Conservation (phyloP, 2,888 invertebrate genomes). For the Conistra vaccinii region DNA sequence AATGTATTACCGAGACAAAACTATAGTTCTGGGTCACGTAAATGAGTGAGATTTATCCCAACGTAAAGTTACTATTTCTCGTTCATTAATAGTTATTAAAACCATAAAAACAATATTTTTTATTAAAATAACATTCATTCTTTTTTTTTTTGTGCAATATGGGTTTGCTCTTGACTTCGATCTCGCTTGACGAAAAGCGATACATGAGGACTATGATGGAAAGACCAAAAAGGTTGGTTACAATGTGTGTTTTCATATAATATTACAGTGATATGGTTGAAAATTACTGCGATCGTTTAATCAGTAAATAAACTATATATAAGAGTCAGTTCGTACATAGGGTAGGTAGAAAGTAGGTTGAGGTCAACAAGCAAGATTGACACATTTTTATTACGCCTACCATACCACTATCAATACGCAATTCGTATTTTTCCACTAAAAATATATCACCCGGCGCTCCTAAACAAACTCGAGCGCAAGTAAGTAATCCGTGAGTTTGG, state of each 20-base stretch:
- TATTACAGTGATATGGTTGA: not conserved
- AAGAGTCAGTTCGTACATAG: not conserved
- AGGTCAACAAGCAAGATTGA: not conserved
- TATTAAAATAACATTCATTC: too few relatives aligned
- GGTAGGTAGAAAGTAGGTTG: not conserved
- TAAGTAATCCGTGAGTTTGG: slow-evolving; percentile 42
- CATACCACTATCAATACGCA: too few relatives aligned
- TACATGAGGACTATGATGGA: too few relatives aligned
- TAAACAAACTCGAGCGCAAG: slow-evolving; percentile 45
- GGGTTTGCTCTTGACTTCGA: too few relatives aligned
- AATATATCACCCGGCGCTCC: slow-evolving; percentile 5
- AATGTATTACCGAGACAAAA: slow-evolving; percentile 38
- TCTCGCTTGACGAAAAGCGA: too few relatives aligned
- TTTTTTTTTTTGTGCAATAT: too few relatives aligned
- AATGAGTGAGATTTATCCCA: slow-evolving; percentile 4
- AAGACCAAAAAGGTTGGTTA: too few relatives aligned
- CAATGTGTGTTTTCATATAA: not conserved
- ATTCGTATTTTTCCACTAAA: not conserved
- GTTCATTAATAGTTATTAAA: not conserved
- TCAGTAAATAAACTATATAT: not conserved
- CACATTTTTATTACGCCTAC: not conserved
- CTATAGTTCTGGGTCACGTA: slow-evolving; percentile 29
- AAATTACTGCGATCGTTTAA: not conserved
- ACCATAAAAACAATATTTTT: too few relatives aligned
- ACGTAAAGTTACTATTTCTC: not conserved